Base-by-base conservation (phyloP, 92 coral and sea anemone genomes). In the Desmophyllum pertusum region DNA sequence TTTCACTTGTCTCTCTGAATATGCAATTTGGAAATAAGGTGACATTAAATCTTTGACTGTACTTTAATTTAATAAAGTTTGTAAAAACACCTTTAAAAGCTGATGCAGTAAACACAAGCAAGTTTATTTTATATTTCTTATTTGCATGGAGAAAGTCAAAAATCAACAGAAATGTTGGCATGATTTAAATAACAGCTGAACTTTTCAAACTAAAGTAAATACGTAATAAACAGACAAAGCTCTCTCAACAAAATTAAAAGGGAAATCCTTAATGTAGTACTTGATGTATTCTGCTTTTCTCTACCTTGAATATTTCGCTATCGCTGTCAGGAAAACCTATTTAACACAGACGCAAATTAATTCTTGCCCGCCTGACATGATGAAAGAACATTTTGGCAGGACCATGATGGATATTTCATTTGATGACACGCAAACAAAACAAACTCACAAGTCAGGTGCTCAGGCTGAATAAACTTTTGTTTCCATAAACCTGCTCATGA, bases 311-410 rank as follows among this genome's bases (percentile, higher is more conserved):
- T 45, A 33, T 31, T 63, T 63, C 61, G 3, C 37, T 41, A 29
- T 45, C 30, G 27, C 40, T 35, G 41, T 25, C 62, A 42, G 19
- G n/a, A 10, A 79, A 79, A 43, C 50, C 19, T 10, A 36, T 37
- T 79, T 33, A 3, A 15, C 11, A 37, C 1, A 17, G 48, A 74
- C 66, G 2, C n/a, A 71, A 82, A 82, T 82, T 82, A 55, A 71
- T 39, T 73, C 42, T 61, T 45, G 30, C 42, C 42, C 29, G 11
- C 11, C n/a, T 59, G 30, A 73, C 57, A 33, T 55, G 86, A 82
- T 72, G 85, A 82, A 82, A 82, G 79, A 59, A 82, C 42, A 31
- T 62, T 40, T 70, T 71, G 86, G 78, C 86, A 57, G 59, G 57
- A 42, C 30, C 19, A 31, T 38, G 71, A 82, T 79, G 72, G 78